Evolutionary conservation across 2,797 vertebrate species (phyloP), one percentile per base, ranked within the genome.

Genomic region (Gadopsis marmoratus): DNA sequence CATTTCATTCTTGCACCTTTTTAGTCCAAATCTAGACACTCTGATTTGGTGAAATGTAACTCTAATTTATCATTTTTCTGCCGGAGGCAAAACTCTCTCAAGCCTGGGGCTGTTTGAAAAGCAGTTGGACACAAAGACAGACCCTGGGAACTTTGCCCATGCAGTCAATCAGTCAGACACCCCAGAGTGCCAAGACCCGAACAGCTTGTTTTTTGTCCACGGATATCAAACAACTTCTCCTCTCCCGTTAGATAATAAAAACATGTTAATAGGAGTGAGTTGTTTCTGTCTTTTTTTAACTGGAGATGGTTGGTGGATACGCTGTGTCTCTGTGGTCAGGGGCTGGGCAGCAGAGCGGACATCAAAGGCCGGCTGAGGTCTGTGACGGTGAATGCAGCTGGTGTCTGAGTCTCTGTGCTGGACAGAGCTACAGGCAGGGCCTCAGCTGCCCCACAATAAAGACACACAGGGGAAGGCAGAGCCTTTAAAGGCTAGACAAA

Each of bases 321-420:
- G 78, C 93, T 74, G 93, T 78, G 86, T 76, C 78, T 79, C 92
- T 88, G 91, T 92, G 89, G 90, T 95, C 95, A 94, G 94, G 77
- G 91, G 94, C 94, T 72, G 90, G 93, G 94, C 92, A 94, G 95
- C 92, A 93, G 94, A 95, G 93, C 93, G 95, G 94, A 97, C 96
- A 96, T 98, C 97, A 98, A 98, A 97, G 95, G 82, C 26, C 77
- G 55, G 87, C 79, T 79, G 90, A 93, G 88, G 91, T 88, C 94
- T 96, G 94, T 96, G 97, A 97, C 96, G 92, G 97, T 95, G 97
- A 96, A 96, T 96, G 96, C 97, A 97, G 97, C 97, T 99, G 97
- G 96, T 97, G 96, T 95, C 97, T 96, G 95, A 93, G 95, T 95
- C 95, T 96, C 93, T 92, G 96, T 96, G 97, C 96, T 95, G 97